These are phyloP conservation scores for Tetramorium simillimum DNA, from an alignment of 1,140 invertebrate species.

Conservation along the genomic window DNA sequence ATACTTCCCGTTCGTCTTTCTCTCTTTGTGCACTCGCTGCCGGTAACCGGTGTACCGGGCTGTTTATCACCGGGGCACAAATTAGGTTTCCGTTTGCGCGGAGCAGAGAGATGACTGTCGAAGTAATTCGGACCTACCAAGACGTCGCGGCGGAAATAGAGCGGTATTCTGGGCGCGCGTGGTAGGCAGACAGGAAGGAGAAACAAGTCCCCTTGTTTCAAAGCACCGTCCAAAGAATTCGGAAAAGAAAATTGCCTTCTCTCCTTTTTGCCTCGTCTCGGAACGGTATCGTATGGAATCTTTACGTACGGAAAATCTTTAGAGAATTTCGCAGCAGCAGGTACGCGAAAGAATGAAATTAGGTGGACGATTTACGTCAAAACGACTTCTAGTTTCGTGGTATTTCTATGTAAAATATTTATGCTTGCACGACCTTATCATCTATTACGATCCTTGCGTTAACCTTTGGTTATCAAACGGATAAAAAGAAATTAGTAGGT, in stretches of 20 bases:
- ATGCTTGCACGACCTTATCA: not conserved
- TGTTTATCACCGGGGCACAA: slow-evolving; percentile 43
- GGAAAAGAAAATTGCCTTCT: slow-evolving; percentile 39
- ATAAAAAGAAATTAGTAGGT: not conserved
- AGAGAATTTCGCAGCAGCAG: not conserved
- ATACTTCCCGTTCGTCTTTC: not conserved
- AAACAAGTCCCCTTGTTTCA: not conserved
- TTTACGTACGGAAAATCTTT: slow-evolving; percentile 31
- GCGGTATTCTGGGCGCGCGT: not conserved
- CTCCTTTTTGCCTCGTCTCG: slow-evolving; percentile 31
- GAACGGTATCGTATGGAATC: not conserved
- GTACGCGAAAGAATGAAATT: slow-evolving; percentile 20
- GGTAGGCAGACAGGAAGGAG: too few relatives aligned
- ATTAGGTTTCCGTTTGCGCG: slow-evolving; percentile 49
- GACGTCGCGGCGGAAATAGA: not conserved
- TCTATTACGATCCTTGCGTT: too few relatives aligned
- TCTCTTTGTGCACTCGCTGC: slow-evolving; percentile 3
- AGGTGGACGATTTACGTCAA: not conserved
- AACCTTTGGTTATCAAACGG: not conserved
- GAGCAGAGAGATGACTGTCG: slow-evolving; percentile 38
- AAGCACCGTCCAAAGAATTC: slow-evolving; percentile 27
- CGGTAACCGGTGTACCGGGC: not conserved
- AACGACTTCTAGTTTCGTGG: not conserved
- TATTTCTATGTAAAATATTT: slow-evolving; percentile 1
- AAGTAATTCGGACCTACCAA: slow-evolving; percentile 47